Evolutionary conservation across 2,113 vertebrate species (phyloP).

Genomic region (Chlamydotis undulata): DNA sequence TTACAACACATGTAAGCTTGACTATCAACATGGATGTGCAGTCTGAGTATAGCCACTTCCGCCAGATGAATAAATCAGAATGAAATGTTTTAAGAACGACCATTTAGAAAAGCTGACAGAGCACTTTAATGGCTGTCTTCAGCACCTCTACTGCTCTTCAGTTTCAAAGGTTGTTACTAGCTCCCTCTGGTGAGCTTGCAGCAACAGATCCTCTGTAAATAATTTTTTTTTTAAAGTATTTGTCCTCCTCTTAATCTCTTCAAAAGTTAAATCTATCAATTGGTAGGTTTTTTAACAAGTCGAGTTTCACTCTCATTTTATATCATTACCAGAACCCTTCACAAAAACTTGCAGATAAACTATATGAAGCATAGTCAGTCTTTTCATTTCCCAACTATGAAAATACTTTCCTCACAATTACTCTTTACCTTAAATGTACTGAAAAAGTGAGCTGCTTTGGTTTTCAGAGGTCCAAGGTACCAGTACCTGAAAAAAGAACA

Average conservation of each 20-base stretch:
- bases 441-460: slow-evolving; percentile 91
- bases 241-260: not conserved
- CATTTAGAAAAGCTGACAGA: not conserved
- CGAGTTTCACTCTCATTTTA: not conserved
- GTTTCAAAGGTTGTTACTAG: not conserved
- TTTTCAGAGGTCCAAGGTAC: slow-evolving; percentile 96
- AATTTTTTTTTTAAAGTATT: not conserved
- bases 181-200: not conserved
- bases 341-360: not conserved
- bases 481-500: slow-evolving; percentile 84
- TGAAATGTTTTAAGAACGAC: slow-evolving; percentile 11
- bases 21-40: not conserved
- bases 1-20: not conserved
- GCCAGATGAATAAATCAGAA: slow-evolving; percentile 37
- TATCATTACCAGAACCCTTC: not conserved
- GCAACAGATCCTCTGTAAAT: not conserved
- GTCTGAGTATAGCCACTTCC: slow-evolving; percentile 31
- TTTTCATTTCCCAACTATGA: not conserved
- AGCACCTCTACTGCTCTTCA: not conserved
- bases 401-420: not conserved
- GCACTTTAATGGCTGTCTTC: not conserved
- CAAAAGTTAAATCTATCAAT: not conserved
- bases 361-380: not conserved
- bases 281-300: not conserved
- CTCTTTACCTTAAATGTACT: slow-evolving; percentile 84